Conservation (phyloP, 2,113 vertebrate species). For the Silurus asotus region DNA sequence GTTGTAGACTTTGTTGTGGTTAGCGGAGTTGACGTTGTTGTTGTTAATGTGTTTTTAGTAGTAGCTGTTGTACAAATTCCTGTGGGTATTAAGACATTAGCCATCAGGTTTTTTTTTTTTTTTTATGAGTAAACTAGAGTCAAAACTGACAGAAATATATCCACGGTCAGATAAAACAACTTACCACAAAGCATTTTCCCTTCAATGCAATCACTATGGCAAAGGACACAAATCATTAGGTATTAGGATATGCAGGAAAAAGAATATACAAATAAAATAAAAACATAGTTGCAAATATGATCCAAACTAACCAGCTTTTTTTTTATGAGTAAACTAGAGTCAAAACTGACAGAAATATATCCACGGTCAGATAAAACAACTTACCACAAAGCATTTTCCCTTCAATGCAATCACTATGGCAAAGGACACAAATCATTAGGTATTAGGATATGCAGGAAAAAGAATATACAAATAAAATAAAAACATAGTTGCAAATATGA, state of each 20-base stretch:
- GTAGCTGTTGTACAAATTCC: neutral
- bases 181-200: slow-evolving; percentile 63
- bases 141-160: neutral
- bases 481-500: neutral
- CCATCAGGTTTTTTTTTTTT: too few species aligned
- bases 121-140: neutral
- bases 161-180: slow-evolving; percentile 38
- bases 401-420: slow-evolving; percentile 58
- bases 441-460: neutral
- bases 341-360: neutral
- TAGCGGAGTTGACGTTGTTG: neutral
- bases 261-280: neutral
- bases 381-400: slow-evolving; percentile 63
- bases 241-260: neutral
- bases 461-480: neutral
- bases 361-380: slow-evolving; percentile 38
- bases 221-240: neutral
- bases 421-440: neutral
- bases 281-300: neutral
- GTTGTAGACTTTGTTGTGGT: too few species aligned
- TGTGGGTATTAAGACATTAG: neutral
- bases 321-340: neutral
- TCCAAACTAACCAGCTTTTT: slow-evolving; percentile 62
- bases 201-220: slow-evolving; percentile 58
- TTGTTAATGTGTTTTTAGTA: neutral